phyloP scores from a whole-genome alignment of 2,888 invertebrate species.

The Aspidiotus rigidus region DNA sequence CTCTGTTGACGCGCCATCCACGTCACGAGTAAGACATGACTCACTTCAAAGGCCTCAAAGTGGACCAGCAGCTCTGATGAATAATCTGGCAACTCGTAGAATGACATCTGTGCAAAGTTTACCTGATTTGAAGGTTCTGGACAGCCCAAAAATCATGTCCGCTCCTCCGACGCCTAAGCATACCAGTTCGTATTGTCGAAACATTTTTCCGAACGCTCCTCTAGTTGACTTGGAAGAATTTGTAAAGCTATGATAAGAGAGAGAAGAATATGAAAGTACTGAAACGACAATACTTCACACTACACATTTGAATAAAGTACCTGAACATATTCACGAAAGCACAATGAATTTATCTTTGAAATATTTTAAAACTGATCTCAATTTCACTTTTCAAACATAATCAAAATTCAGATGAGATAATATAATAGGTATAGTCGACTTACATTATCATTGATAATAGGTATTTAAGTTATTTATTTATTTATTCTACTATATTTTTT shows the following conservation, averaged over 20 bases:
- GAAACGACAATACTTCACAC: too few species aligned
- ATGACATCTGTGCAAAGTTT: conserved; percentile 23
- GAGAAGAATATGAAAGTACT: too few species aligned
- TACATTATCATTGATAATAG: too few species aligned
- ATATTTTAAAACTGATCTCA: too few species aligned
- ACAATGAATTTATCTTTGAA: too few species aligned
- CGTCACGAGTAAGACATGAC: conserved; percentile 11
- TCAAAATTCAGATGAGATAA: too few species aligned
- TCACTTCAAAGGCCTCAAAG: conserved; percentile 42
- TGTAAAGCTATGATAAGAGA: neutral
- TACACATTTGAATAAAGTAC: too few species aligned
- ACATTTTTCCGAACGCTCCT: conserved; percentile 11
- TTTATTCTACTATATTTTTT: too few species aligned
- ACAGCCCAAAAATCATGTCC: conserved; percentile 17
- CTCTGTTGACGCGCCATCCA: conserved; percentile 10
- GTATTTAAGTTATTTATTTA: too few species aligned
- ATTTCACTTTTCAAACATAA: too few species aligned
- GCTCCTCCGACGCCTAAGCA: conserved; percentile 27
- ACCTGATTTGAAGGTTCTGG: conserved; percentile 3
- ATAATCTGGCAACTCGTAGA: conserved; percentile 12
- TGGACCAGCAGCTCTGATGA: conserved; percentile 28
- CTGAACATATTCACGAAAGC: too few species aligned
- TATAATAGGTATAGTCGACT: too few species aligned
- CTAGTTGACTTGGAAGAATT: conserved; percentile 28
- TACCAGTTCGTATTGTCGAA: conserved; percentile 4